These are phyloP conservation scores for Myocastor coypus DNA, from an alignment of 2,113 vertebrate genomes.

Conservation along the genomic window DNA sequence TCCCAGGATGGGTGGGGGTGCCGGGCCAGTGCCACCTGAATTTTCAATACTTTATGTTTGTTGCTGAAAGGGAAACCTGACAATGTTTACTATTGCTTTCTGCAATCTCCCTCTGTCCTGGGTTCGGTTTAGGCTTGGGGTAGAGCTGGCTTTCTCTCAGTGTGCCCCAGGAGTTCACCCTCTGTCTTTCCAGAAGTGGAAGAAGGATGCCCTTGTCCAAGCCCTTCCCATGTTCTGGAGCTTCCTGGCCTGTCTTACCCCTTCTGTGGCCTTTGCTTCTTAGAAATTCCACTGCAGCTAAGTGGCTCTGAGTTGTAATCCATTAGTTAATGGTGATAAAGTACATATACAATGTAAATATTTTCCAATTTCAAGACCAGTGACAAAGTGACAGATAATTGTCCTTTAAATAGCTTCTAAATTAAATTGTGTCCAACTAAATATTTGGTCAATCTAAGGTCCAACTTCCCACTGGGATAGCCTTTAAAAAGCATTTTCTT, in stretches of 20 bases:
- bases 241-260: not conserved
- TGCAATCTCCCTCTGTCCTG: not conserved
- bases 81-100: not conserved
- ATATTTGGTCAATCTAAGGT: slow-evolving; percentile 2
- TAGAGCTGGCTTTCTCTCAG: not conserved
- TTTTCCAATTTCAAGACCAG: not conserved
- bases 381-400: not conserved
- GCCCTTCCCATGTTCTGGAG: not conserved
- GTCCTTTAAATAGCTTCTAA: not conserved
- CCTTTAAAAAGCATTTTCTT: not conserved
- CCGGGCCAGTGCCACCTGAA: not conserved
- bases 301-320: not conserved
- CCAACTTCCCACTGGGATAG: not conserved
- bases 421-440: slow-evolving; percentile 7
- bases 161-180: not conserved
- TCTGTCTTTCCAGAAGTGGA: not conserved
- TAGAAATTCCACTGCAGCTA: not conserved
- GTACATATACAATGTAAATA: not conserved
- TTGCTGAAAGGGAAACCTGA: not conserved
- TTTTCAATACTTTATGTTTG: not conserved
- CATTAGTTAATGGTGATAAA: not conserved
- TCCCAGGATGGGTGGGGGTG: not conserved
- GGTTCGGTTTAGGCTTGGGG: too few relatives aligned
- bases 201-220: not conserved
- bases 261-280: not conserved